Evolutionary conservation across 2,113 vertebrate genomes (phyloP), one percentile per base, ranked within the genome.

Genomic region (Colistium nudipinnis): DNA sequence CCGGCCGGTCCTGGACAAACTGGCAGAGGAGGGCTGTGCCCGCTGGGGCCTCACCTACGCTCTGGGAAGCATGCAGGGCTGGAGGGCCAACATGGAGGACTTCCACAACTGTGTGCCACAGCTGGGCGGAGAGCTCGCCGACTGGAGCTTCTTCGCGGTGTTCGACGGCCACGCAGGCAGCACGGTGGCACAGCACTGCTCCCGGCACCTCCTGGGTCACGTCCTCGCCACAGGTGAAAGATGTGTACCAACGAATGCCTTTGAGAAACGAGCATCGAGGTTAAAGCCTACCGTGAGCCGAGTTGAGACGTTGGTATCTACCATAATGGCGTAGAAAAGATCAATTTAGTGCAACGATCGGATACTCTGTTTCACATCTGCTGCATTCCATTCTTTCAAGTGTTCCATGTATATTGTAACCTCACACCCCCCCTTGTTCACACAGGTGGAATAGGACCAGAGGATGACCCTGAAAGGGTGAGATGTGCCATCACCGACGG

Each of bases 81-180:
- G 93, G 93, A 88, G 92, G 81, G 89, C 91, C 70, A 92, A 86
- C 78, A 92, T 93, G 94, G 94, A 94, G 81, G 93, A 94, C 74
- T 93, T 93, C 51, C 93, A 94, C 22, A 92, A 93, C 79, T 93
- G 90, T 41, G 79, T 88, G 49, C 92, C 90, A 0, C 81, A 89
- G 73, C 73, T 93, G 55, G 91, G 93, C 0, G 90, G 90, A 11
- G 76, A 87, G 49, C 80, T 94, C 47, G 78, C 88, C 1, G 84
- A 88, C 63, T 94, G 93, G 94, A 92, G 90, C 54, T 95, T 93
- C 89, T 94, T 93, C 12, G 92, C 93, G 0, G 92, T 94, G 24
- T 92, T 92, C 0, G 94, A 95, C 28, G 90, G 94, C 3, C 94
- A 94, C 7, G 91, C 93, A 1, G 93, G 93, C 4, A 84, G 80